Conservation (phyloP, 1,140 invertebrate genomes). For the Drosophila ironensis region DNA sequence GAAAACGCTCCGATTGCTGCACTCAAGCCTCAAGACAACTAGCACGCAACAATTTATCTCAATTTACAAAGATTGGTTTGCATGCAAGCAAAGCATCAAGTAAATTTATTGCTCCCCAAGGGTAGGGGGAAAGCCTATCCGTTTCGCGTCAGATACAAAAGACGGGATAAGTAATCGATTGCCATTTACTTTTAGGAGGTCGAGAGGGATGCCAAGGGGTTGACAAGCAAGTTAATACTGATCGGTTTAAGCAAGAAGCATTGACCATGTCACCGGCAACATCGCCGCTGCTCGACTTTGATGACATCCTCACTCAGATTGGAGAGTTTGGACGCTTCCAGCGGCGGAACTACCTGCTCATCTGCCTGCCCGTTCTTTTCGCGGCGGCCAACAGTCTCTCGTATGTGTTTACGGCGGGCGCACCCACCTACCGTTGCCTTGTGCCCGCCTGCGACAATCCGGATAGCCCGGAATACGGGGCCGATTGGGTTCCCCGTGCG, state of each 20-base stretch:
- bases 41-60: conserved; percentile 60
- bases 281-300: conserved; percentile 47
- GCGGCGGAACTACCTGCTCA: conserved; percentile 83
- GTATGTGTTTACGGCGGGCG: conserved; percentile 85
- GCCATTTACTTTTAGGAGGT: too few relatives aligned
- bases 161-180: too few relatives aligned
- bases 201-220: too few relatives aligned
- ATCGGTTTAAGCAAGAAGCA: too few relatives aligned
- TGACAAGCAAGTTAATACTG: neutral
- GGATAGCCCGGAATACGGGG: conserved; percentile 65
- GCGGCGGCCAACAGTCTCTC: conserved; percentile 84
- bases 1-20: conserved; percentile 6
- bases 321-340: conserved; percentile 85
- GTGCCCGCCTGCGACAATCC: conserved; percentile 83
- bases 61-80: conserved; percentile 56
- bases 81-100: conserved; percentile 30
- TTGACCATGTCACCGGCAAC: neutral
- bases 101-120: too few relatives aligned
- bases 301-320: conserved; percentile 83
- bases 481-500: conserved; percentile 81
- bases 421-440: conserved; percentile 83
- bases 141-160: neutral
- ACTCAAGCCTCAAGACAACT: conserved; percentile 1
- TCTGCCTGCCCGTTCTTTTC: conserved; percentile 84
- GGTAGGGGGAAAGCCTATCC: too few relatives aligned